Percentiles rank a stretch among this genome's conserved stretches.
phyloP scores from a whole-genome alignment of 2,113 vertebrate species.

The Phalacrocorax brasilianus region DNA sequence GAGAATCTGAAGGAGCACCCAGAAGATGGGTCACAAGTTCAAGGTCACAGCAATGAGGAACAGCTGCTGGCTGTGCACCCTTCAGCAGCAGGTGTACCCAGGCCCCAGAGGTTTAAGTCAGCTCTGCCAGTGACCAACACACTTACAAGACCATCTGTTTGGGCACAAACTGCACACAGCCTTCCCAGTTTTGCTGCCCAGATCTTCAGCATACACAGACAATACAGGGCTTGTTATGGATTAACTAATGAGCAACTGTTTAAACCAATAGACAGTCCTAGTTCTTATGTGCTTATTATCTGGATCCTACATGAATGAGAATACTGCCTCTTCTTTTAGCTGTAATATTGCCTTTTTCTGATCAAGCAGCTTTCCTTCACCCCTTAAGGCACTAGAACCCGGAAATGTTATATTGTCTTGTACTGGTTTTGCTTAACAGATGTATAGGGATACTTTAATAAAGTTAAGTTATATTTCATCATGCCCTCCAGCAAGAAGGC shows the following conservation, averaged over 20 bases:
- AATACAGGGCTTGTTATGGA: slow-evolving; percentile 43
- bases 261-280: not conserved
- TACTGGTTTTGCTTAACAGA: not conserved
- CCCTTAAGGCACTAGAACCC: not conserved
- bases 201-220: not conserved
- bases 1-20: not conserved
- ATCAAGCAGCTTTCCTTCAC: not conserved
- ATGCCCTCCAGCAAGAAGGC: not conserved
- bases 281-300: not conserved
- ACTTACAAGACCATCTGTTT: slow-evolving; percentile 32
- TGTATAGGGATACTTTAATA: not conserved
- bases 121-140: slow-evolving; percentile 28
- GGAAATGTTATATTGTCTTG: not conserved
- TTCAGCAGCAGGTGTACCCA: slow-evolving; percentile 50
- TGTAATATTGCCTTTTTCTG: not conserved
- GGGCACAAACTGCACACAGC: slow-evolving; percentile 14
- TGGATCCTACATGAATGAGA: not conserved
- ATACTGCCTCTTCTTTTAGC: not conserved
- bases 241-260: slow-evolving; percentile 53
- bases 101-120: slow-evolving; percentile 47
- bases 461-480: not conserved
- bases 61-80: slow-evolving; percentile 33
- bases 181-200: slow-evolving; percentile 18
- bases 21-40: slow-evolving; percentile 44
- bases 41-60: slow-evolving; percentile 33